A percentile compares a stretch with the other conserved stretches of the same genome.
These are phyloP conservation scores for Microdon myrmicae DNA, from an alignment of 2,888 invertebrate species.

Conservation along the genomic window DNA sequence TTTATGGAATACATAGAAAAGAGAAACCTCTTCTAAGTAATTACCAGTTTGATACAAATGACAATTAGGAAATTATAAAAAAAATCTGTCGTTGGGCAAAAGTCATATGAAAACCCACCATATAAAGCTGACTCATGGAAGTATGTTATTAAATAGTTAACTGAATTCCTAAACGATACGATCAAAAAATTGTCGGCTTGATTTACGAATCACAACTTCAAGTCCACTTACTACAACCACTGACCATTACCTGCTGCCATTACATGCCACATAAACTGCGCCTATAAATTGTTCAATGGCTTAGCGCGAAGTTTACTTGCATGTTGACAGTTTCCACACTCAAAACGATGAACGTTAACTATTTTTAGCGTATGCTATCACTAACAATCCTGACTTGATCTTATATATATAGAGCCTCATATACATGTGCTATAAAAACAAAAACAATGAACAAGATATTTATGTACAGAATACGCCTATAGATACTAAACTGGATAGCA, in stretches of 20 bases:
- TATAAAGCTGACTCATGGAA: no score
- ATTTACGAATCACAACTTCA: no score
- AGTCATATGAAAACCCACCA: no score
- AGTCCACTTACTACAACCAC: constrained; percentile 24
- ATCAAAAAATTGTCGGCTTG: no score
- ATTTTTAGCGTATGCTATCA: constrained; percentile 50
- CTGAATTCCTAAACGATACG: no score
- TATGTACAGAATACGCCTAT: constrained; percentile 1
- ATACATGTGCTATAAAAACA: background rate
- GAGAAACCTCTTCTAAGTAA: no score
- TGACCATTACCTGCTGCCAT: constrained; percentile 23
- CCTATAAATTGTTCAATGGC: constrained; percentile 4
- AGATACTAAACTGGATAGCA: constrained; percentile 4
- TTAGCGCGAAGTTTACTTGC: constrained; percentile 34
- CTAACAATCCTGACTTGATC: constrained; percentile 35
- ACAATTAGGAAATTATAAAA: no score
- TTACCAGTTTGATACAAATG: no score
- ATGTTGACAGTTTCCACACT: constrained; percentile 13
- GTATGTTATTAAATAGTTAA: no score
- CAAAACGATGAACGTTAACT: constrained; percentile 23
- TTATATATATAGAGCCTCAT: constrained; percentile 17
- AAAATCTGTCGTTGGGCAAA: no score
- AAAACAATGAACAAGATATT: constrained; percentile 8
- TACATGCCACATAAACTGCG: constrained; percentile 21
- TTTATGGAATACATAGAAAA: no score